These are phyloP conservation scores for Holcopasites calliopsidis DNA, from an alignment of 1,140 invertebrate genomes.

Conservation along the genomic window DNA sequence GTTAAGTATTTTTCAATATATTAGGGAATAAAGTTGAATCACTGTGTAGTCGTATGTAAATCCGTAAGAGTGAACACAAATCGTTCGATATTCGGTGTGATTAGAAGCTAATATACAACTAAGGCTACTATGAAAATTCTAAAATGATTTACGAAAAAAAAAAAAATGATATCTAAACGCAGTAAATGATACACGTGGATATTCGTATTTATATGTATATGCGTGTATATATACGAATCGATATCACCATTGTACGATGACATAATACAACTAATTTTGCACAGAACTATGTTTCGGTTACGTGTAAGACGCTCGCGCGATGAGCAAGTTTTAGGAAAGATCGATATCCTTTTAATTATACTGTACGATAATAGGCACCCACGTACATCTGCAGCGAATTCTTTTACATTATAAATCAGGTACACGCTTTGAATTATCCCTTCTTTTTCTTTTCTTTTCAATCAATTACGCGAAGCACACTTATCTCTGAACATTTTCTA, in stretches of 20 bases:
- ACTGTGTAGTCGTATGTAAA: not conserved
- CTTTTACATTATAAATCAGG: constrained; percentile 75
- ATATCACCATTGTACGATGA: constrained; percentile 7
- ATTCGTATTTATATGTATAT: constrained; percentile 12
- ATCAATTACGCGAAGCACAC: constrained; percentile 55
- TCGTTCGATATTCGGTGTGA: constrained; percentile 18
- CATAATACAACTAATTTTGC: not conserved
- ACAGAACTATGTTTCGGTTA: constrained; percentile 29
- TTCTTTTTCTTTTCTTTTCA: constrained; percentile 30
- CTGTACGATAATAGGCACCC: constrained; percentile 67
- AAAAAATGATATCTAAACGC: constrained; percentile 16
- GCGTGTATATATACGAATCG: constrained; percentile 4
- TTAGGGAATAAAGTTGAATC: not conserved
- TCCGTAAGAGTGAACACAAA: constrained; percentile 7
- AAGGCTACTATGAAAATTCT: not conserved
- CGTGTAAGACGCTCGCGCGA: constrained; percentile 21
- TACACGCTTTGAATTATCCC: constrained; percentile 74
- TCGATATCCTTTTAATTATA: constrained; percentile 46
- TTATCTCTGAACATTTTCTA: constrained; percentile 37
- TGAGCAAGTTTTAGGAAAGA: constrained; percentile 41
- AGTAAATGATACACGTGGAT: constrained; percentile 34
- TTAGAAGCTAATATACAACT: constrained; percentile 12
- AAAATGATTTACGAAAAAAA: constrained; percentile 10
- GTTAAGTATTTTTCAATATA: constrained; percentile 2
- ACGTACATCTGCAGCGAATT: constrained; percentile 63